A percentile compares a stretch with the other conserved stretches of the same genome.
These are phyloP conservation scores for Forpus xanthops DNA, from an alignment of 2,797 vertebrate species.

Conservation along the genomic window DNA sequence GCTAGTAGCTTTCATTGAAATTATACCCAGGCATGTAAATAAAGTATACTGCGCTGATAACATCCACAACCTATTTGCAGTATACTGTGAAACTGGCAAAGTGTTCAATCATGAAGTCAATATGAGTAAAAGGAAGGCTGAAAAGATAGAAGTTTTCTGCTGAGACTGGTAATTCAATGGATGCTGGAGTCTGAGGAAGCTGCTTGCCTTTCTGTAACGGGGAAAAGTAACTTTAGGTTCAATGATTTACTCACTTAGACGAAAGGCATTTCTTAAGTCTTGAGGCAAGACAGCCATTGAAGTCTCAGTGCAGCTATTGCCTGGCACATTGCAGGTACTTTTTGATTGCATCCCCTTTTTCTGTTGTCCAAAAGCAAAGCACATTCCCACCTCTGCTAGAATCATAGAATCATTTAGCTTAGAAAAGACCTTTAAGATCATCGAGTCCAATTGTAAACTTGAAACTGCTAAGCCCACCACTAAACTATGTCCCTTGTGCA, in stretches of 20 bases:
- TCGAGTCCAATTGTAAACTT: background rate
- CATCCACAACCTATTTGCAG: rapidly evolving
- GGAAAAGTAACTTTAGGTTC: background rate
- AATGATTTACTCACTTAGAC: background rate
- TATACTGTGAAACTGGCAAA: background rate
- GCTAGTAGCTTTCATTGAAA: background rate
- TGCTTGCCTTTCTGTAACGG: background rate
- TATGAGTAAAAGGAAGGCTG: background rate
- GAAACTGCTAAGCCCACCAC: background rate
- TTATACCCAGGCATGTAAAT: background rate
- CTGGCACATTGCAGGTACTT: background rate
- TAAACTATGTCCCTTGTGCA: background rate
- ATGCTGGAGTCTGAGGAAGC: background rate
- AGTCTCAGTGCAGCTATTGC: background rate
- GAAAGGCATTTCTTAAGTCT: background rate
- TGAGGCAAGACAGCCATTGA: background rate
- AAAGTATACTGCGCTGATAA: background rate
- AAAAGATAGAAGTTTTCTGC: background rate
- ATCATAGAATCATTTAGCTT: background rate
- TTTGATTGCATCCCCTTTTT: background rate
- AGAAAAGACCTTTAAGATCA: background rate
- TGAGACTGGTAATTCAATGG: background rate
- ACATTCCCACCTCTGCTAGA: background rate
- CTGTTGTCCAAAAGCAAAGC: background rate
- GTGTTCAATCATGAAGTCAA: background rate